Conservation (phyloP, 2,797 vertebrate species). For the Craterocephalus amniculus region DNA sequence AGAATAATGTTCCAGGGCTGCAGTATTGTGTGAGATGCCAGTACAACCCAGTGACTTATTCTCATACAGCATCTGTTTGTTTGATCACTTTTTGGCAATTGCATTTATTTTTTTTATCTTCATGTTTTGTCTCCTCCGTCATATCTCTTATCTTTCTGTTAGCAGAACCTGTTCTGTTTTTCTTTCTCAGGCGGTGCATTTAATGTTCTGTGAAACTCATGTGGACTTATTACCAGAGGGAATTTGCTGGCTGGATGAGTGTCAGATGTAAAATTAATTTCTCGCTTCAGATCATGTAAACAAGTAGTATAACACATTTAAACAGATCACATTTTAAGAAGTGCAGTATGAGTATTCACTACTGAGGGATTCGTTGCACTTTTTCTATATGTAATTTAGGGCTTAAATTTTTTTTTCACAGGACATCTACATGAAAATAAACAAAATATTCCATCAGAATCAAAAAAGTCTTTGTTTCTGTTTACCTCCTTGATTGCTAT, state of each 20-base stretch:
- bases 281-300: slow-evolving; percentile 10
- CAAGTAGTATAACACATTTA: slow-evolving; percentile 7
- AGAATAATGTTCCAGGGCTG: slow-evolving; percentile 62
- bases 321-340: slow-evolving; percentile 27
- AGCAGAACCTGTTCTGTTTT: slow-evolving; percentile 34
- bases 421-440: not conserved
- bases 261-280: not conserved
- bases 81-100: slow-evolving; percentile 64
- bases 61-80: slow-evolving; percentile 76
- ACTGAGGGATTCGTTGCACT: not conserved
- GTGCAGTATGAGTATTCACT: not conserved
- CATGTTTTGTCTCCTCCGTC: slow-evolving; percentile 8
- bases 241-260: slow-evolving; percentile 14
- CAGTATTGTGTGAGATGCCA: slow-evolving; percentile 50
- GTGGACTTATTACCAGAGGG: slow-evolving; percentile 22
- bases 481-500: not conserved
- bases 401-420: not conserved
- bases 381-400: slow-evolving; percentile 7
- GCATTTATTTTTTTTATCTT: slow-evolving; percentile 26
- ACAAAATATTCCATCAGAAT: not conserved
- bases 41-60: slow-evolving; percentile 66
- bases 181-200: slow-evolving; percentile 14
- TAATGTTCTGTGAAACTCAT: slow-evolving; percentile 14
- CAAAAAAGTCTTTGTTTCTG: not conserved
- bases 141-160: slow-evolving; percentile 14